phyloP scores from a whole-genome alignment of 2,888 invertebrate species.

The Agonopterix heracliana region DNA sequence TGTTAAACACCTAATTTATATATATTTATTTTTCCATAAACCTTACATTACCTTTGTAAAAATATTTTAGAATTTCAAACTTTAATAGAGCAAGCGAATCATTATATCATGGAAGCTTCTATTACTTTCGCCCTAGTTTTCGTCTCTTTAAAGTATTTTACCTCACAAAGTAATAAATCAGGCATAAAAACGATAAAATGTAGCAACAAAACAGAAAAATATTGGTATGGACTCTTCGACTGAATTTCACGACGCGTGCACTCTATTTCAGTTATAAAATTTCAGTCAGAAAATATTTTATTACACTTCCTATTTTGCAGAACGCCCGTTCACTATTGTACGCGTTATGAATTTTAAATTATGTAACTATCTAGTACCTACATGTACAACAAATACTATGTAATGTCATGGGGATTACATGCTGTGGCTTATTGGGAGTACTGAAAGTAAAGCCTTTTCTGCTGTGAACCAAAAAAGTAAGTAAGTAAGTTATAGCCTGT shows the following conservation, averaged over 20 bases:
- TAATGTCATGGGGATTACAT: not conserved
- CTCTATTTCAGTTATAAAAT: conserved; percentile 58
- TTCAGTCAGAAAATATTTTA: conserved; percentile 58
- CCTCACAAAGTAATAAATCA: not conserved
- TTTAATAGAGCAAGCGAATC: too few relatives aligned
- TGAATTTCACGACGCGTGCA: conserved; percentile 46
- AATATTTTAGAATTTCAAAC: too few relatives aligned
- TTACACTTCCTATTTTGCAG: conserved; percentile 58
- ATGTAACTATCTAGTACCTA: conserved; percentile 17
- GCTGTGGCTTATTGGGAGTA: too few relatives aligned
- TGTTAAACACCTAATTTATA: too few relatives aligned
- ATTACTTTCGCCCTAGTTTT: too few relatives aligned
- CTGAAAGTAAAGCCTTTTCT: too few relatives aligned
- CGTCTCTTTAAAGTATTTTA: not conserved
- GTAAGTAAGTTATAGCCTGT: too few relatives aligned
- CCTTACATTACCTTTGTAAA: too few relatives aligned
- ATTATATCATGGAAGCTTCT: too few relatives aligned
- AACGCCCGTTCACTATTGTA: conserved; percentile 52
- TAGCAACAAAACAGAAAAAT: conserved; percentile 1
- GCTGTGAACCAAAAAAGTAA: too few relatives aligned
- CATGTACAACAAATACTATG: not conserved
- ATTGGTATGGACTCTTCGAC: conserved; percentile 3
- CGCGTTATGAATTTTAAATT: conserved; percentile 63
- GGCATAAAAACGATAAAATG: not conserved
- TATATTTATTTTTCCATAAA: too few relatives aligned